phyloP scores from a whole-genome alignment of 2,113 vertebrate genomes.

The Oophaga pumilio region DNA sequence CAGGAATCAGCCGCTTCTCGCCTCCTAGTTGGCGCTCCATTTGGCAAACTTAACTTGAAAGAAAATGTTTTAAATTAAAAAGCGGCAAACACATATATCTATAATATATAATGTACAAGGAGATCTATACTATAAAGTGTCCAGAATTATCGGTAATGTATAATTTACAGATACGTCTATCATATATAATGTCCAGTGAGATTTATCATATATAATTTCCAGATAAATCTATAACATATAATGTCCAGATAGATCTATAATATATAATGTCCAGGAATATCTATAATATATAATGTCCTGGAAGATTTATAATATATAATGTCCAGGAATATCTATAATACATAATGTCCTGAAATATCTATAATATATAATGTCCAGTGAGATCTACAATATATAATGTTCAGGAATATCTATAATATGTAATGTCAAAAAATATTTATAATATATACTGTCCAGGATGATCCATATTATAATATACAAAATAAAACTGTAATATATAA shows the following conservation, averaged over 20 bases:
- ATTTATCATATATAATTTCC: neutral
- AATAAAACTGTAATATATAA: no score
- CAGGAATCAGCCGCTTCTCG: slow-evolving; percentile 79
- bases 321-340: neutral
- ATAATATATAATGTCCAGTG: neutral
- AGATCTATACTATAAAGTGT: neutral
- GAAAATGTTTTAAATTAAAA: slow-evolving; percentile 73
- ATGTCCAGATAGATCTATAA: neutral
- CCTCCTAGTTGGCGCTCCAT: slow-evolving; percentile 79
- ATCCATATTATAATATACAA: neutral
- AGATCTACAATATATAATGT: no score
- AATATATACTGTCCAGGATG: neutral
- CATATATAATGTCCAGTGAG: neutral
- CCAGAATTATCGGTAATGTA: neutral
- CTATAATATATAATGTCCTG: neutral
- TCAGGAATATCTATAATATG: no score
- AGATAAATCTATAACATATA: no score
- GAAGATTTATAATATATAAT: neutral
- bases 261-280: neutral
- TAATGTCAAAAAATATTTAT: no score
- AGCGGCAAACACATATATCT: slow-evolving; percentile 18
- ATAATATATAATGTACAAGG: neutral
- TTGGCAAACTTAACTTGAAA: slow-evolving; percentile 79
- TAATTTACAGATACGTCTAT: neutral
- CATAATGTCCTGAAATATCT: neutral